Evolutionary conservation across 2,113 vertebrate species (phyloP), one percentile per base, ranked within the genome.

Genomic region (Emydura subglobosa): DNA sequence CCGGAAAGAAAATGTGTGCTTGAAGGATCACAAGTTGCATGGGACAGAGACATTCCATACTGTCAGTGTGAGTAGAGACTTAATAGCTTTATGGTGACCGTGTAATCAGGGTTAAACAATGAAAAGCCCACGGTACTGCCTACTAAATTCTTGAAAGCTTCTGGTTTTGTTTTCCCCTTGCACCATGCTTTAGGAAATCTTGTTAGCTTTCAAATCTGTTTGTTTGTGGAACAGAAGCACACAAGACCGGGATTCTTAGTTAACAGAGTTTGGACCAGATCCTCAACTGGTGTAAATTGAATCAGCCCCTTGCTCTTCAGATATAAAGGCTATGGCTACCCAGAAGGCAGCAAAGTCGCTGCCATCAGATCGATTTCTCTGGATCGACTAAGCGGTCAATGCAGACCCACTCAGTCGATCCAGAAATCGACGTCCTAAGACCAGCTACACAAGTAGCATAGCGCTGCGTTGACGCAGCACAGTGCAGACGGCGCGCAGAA

Each of bases 21-120:
- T 49, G 50, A 5, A 42, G n/a, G 82, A 0, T 80, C 14, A 0
- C 1, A 0, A 2, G 55, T 95, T 2, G n/a, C 1, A 0, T 97
- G 97, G 97, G 54, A 53, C 80, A 81, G 5, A 39, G 61, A 90
- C 0, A 1, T 94, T 74, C 97, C 97, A 80, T 10, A 5, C 51
- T 97, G 97, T 4, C 16, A 97, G 27, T 2, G 97, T 97, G 59
- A 97, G 94, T 80, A 31, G 34, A 53, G 54, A 1, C 76, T 57
- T 10, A 7, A 22, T 0, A 53, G 51, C 39, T 50, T 16, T 11
- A 0, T n/a, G 2, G 22, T 24, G 17, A 4, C 2, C 6, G 2
- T 4, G 50, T 5, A 4, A 0, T 34, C 29, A 80, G 44, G 44
- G 53, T 6, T 27, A 57, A 34, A 1, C 47, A 8, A 47, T 50